Percentiles rank a stretch among this genome's conserved stretches.
Evolutionary conservation across 2,797 vertebrate genomes (phyloP).

Genomic region (Diplodus sargus): DNA sequence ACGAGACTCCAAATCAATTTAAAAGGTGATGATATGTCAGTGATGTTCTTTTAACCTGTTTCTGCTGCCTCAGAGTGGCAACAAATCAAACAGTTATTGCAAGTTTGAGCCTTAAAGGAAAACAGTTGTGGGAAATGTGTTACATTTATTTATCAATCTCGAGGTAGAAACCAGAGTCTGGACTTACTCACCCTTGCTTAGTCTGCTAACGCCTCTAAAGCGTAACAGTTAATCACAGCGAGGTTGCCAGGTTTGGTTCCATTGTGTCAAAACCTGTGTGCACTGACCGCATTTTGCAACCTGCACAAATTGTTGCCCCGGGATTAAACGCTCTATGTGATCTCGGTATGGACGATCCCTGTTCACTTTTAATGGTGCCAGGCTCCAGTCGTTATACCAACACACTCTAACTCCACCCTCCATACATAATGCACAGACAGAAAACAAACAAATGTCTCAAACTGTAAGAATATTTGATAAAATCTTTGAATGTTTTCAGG

Average conservation of each 20-base stretch:
- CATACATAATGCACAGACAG: background rate
- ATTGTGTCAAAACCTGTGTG: background rate
- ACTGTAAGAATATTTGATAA: conserved; percentile 1
- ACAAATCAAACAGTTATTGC: background rate
- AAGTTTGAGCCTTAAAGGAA: background rate
- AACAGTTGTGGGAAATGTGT: too few species aligned
- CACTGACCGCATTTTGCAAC: background rate
- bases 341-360: background rate
- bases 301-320: background rate
- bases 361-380: background rate
- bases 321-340: background rate
- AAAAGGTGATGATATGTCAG: too few species aligned
- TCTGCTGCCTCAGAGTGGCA: background rate
- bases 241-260: background rate
- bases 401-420: background rate
- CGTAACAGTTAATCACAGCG: background rate
- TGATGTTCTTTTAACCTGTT: background rate
- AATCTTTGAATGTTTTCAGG: conserved; percentile 4
- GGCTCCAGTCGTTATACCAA: too few species aligned
- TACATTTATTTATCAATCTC: background rate
- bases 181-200: background rate
- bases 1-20: background rate
- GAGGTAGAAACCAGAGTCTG: background rate
- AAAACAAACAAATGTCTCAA: background rate
- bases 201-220: background rate